Evolutionary conservation across 2,888 invertebrate genomes (phyloP).

Genomic region (Pecten maximus): DNA sequence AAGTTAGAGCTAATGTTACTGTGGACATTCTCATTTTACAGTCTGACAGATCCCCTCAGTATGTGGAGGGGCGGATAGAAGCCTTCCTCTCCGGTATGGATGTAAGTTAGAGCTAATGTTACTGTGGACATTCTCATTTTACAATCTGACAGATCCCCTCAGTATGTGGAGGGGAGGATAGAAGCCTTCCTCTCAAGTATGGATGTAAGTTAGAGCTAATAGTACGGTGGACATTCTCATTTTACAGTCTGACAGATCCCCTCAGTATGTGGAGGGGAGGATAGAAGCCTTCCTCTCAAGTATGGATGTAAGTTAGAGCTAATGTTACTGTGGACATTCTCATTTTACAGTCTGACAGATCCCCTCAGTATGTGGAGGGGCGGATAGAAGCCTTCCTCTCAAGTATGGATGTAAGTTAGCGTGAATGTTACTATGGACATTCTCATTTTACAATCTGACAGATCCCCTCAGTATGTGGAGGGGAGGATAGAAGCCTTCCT

Average conservation of each 20-base stretch:
- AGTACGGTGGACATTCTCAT: constrained; percentile 75
- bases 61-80: constrained; percentile 93
- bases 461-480: constrained; percentile 92
- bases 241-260: constrained; percentile 87
- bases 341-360: constrained; percentile 85
- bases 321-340: constrained; percentile 62
- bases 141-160: constrained; percentile 88
- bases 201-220: constrained; percentile 85
- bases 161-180: constrained; percentile 92
- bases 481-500: constrained; percentile 94
- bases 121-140: constrained; percentile 80
- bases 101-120: constrained; percentile 84
- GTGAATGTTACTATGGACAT: neutral
- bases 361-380: constrained; percentile 92
- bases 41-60: constrained; percentile 88
- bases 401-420: constrained; percentile 87
- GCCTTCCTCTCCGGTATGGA: constrained; percentile 90
- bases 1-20: neutral
- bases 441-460: constrained; percentile 84
- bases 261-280: constrained; percentile 91
- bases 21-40: constrained; percentile 83
- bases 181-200: constrained; percentile 92
- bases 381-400: constrained; percentile 94
- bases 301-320: constrained; percentile 86
- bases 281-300: constrained; percentile 92